A percentile compares a stretch with the other conserved stretches of the same genome.
Evolutionary conservation across 2,888 invertebrate species (phyloP).

Genomic region (Platycheirus albimanus): DNA sequence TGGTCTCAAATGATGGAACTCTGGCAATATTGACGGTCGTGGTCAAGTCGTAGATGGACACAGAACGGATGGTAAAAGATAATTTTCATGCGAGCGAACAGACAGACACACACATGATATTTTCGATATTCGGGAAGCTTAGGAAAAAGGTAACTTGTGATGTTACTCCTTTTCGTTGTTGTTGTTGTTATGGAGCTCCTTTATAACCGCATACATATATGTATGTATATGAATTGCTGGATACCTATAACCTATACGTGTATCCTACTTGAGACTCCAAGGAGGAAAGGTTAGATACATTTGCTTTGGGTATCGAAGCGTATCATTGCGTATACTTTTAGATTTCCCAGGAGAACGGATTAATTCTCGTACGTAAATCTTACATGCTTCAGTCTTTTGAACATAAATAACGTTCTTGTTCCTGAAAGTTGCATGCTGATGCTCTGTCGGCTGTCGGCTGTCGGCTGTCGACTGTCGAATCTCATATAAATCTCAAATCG

Average conservation of each 20-base stretch:
- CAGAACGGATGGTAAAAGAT: constrained; percentile 52
- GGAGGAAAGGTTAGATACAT: constrained; percentile 62
- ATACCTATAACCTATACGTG: neutral
- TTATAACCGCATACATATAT: neutral
- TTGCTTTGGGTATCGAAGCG: constrained; percentile 70
- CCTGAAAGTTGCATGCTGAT: constrained; percentile 34
- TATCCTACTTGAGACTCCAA: neutral
- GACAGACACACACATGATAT: constrained; percentile 31
- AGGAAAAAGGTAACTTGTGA: constrained; percentile 55
- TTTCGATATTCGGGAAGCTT: constrained; percentile 27
- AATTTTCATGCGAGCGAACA: constrained; percentile 60
- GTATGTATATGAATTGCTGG: neutral
- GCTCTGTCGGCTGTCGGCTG: neutral
- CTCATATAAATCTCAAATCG: constrained; percentile 39
- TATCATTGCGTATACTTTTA: constrained; percentile 73
- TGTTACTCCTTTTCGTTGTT: constrained; percentile 69
- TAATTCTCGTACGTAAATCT: constrained; percentile 73
- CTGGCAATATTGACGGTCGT: constrained; percentile 63
- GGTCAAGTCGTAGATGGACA: constrained; percentile 67
- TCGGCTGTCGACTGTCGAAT: too few species aligned
- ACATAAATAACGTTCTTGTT: constrained; percentile 68
- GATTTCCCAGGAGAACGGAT: constrained; percentile 73
- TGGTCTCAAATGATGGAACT: constrained; percentile 51
- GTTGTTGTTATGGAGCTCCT: constrained; percentile 3
- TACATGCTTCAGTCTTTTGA: constrained; percentile 60